Evolutionary conservation across 2,888 invertebrate species (phyloP), one percentile per base, ranked within the genome.

Genomic region (Lapara coniferarum): DNA sequence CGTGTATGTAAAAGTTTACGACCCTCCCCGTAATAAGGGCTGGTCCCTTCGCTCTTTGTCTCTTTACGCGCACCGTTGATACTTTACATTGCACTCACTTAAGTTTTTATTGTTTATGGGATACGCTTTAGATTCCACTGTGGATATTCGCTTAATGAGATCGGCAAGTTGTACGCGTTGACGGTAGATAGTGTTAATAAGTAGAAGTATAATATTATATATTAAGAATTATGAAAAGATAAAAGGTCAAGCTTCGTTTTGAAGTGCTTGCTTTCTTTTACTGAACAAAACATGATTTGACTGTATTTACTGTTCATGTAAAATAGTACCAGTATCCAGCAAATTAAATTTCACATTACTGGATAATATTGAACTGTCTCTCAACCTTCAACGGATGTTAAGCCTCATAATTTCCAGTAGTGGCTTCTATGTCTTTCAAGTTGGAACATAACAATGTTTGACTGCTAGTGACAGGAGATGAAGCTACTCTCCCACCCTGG

Each of bases 1-100:
- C 55, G 55, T 55, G 19, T 55, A 55, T 12, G 19, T 10, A n/a
- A 2, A 85, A 83, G 80, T 89, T 91, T 89, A 88, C 74, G 89
- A 86, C 72, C 84, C 86, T 85, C 85, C 89, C 90, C 81, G 88
- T 89, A 89, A 89, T 88, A 85, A 87, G 87, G 84, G 85, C 80
- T 75, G 69, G 71, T 63, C 63, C 63, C 63, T 63, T 19, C 46
- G 49, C 49, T 63, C 63, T 63, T 63, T 63, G 63, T 63, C 63
- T 63, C 63, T 63, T 63, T 63, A 49, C 46, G 46, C 6, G 30
- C 63, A 63, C 63, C 63, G 63, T 63, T 63, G 63, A 46, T 63
- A 19, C 63, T 49, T 63, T 46, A 46, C 63, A 63, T 46, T 63
- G 63, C 63, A 63, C 63, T 63, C 63, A 63, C 63, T 63, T 63